phyloP scores from a whole-genome alignment of 2,797 vertebrate genomes.

The Toxotes lorentzi region DNA sequence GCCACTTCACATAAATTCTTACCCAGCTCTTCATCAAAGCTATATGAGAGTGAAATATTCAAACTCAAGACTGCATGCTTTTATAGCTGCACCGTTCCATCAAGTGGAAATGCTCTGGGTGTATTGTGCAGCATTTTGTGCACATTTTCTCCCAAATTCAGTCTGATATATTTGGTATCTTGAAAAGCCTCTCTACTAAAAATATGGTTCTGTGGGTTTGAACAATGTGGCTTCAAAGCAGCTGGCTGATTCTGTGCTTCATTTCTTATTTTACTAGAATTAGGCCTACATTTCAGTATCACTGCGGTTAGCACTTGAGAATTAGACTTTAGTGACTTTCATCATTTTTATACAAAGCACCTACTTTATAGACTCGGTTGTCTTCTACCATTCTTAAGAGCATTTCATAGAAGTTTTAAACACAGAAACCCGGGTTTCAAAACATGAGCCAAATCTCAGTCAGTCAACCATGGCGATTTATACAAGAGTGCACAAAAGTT shows the following conservation, averaged over 20 bases:
- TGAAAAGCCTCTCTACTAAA: neutral
- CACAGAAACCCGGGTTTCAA: neutral
- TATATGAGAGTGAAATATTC: neutral
- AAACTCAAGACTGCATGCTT: neutral
- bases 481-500: neutral
- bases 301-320: constrained; percentile 7
- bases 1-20: neutral
- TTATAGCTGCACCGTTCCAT: neutral
- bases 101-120: neutral
- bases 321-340: neutral
- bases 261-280: constrained; percentile 10
- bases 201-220: neutral
- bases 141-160: neutral
- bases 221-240: neutral
- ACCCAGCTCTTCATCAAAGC: neutral
- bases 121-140: neutral
- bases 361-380: neutral
- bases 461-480: neutral
- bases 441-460: neutral
- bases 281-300: neutral
- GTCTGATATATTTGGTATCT: neutral
- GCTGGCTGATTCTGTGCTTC: neutral
- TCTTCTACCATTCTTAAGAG: neutral
- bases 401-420: neutral
- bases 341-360: neutral